Percentiles rank a stretch among this genome's conserved stretches.
Evolutionary conservation across 2,797 vertebrate species (phyloP).

Genomic region (Squalus acanthias): DNA sequence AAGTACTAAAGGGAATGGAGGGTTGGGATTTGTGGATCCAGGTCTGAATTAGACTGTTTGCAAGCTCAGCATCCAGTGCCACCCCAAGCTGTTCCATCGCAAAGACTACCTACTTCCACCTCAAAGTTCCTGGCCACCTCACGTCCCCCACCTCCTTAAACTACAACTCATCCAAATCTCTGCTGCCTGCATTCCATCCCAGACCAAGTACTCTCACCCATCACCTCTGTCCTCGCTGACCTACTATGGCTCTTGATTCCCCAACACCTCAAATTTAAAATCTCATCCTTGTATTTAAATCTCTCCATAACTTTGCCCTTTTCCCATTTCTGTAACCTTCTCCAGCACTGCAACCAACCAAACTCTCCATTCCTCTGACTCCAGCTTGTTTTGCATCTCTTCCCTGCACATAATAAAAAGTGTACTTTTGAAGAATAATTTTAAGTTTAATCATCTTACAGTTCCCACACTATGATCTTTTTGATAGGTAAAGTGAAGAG

Average conservation of each 20-base stretch:
- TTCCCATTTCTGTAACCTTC: neutral
- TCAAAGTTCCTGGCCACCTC: neutral
- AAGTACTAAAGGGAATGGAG: neutral
- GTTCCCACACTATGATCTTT: neutral
- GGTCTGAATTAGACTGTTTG: neutral
- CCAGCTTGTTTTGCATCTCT: neutral
- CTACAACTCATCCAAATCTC: neutral
- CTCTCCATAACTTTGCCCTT: neutral
- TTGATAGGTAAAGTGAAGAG: neutral
- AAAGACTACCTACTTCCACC: neutral
- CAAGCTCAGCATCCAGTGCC: neutral
- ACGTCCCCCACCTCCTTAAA: neutral
- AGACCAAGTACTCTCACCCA: too few species aligned
- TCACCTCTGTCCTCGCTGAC: too few species aligned
- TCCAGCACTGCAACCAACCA: neutral
- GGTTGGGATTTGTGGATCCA: neutral
- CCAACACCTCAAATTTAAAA: neutral
- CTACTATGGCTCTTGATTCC: too few species aligned
- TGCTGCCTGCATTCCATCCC: neutral
- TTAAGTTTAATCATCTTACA: neutral
- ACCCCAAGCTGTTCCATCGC: neutral
- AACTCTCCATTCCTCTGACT: neutral
- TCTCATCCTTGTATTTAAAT: neutral
- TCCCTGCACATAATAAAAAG: neutral
- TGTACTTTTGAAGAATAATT: neutral